A percentile compares a stretch with the other conserved stretches of the same genome.
phyloP scores from a whole-genome alignment of 2,113 vertebrate genomes.

The Neomonachus schauinslandi region DNA sequence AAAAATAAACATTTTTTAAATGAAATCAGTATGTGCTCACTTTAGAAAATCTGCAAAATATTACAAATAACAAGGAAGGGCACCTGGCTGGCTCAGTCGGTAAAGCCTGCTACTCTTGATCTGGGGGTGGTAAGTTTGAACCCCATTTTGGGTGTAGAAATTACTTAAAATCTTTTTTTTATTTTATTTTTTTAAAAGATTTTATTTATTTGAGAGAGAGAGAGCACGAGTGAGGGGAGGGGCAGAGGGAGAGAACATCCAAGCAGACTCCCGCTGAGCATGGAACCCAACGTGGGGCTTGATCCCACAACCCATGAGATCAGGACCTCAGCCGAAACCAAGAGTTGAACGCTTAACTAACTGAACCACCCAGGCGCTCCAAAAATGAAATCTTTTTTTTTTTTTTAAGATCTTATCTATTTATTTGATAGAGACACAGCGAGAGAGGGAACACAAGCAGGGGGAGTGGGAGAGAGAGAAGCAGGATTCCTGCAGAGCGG shows the following conservation, averaged over 20 bases:
- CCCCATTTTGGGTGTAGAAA: background rate
- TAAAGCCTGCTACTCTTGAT: background rate
- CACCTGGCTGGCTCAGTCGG: background rate
- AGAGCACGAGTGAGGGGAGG: background rate
- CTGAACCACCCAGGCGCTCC: background rate
- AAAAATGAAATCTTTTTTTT: background rate
- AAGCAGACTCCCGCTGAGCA: background rate
- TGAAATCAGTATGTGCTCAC: background rate
- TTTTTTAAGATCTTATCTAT: no score
- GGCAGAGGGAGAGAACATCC: background rate
- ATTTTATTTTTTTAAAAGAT: no score
- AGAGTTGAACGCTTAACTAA: background rate
- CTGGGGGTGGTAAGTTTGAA: background rate
- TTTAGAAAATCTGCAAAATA: slow-evolving; percentile 7
- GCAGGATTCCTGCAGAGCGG: no score
- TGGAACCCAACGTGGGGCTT: background rate
- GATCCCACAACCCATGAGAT: background rate
- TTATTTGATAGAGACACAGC: no score
- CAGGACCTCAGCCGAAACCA: background rate
- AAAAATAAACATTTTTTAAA: background rate
- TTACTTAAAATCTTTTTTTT: background rate
- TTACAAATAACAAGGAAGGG: background rate
- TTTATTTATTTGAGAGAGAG: background rate
- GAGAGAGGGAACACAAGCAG: no score
- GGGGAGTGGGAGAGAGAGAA: no score